Percentiles rank a stretch among this genome's conserved stretches.
These are phyloP conservation scores for Aradophagus sp. DNA, from an alignment of 1,140 invertebrate genomes.

Conservation along the genomic window DNA sequence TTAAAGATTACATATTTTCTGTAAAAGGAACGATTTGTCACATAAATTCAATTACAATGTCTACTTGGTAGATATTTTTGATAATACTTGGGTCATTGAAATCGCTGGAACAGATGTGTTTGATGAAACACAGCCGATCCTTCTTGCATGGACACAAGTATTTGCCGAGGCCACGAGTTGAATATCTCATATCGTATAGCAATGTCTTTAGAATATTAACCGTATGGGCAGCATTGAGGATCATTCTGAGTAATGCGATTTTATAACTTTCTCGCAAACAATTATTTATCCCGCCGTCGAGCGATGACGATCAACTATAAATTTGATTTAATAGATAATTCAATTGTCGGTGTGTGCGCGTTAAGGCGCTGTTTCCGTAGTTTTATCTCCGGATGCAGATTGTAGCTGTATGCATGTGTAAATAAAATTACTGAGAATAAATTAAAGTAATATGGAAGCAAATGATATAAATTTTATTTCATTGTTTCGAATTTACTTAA, in stretches of 20 bases:
- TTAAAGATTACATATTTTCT: no score
- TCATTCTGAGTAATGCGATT: conserved; percentile 64
- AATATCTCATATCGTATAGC: no score
- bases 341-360: conserved; percentile 13
- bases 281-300: conserved; percentile 18
- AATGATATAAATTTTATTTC: no score
- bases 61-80: no score
- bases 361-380: conserved; percentile 21
- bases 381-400: conserved; percentile 20
- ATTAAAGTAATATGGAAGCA: conserved; percentile 6
- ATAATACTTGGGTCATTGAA: no score
- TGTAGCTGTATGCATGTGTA: conserved; percentile 22
- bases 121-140: no score
- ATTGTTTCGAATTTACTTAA: no score
- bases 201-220: conserved; percentile 62
- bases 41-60: no score
- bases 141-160: no score
- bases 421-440: conserved; percentile 35
- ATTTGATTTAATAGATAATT: conserved; percentile 27
- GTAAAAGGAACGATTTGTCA: no score
- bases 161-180: no score
- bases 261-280: conserved; percentile 68
- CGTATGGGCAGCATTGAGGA: conserved; percentile 45
- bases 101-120: no score
- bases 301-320: conserved; percentile 15